A percentile compares a stretch with the other conserved stretches of the same genome.
Evolutionary conservation across 1,140 invertebrate species (phyloP).

Genomic region (Drosophila santomea): DNA sequence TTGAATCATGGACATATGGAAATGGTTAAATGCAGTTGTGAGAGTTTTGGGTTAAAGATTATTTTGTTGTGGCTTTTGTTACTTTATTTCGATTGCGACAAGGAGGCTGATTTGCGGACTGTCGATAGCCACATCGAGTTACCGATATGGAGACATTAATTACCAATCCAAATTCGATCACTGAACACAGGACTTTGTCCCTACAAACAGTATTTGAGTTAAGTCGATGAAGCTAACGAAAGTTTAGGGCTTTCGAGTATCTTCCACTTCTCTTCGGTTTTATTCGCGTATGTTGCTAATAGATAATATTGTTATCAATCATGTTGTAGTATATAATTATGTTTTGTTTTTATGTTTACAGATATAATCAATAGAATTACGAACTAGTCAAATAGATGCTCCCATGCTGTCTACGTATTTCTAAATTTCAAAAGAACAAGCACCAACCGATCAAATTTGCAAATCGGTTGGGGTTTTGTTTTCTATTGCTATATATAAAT

Average conservation of each 20-base stretch:
- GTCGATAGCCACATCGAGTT: conserved; percentile 20
- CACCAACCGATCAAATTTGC: conserved; percentile 18
- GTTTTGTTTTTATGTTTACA: conserved; percentile 24
- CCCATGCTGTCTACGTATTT: conserved; percentile 45
- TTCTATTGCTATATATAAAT: conserved; percentile 6
- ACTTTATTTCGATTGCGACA: conserved; percentile 6
- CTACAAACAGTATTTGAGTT: conserved; percentile 18
- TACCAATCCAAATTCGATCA: conserved; percentile 49
- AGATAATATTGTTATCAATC: conserved; percentile 36
- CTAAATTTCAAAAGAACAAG: conserved; percentile 27
- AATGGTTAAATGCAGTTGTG: conserved; percentile 47
- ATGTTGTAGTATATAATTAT: conserved; percentile 25
- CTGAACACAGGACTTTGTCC: conserved; percentile 57
- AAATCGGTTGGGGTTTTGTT: conserved; percentile 25
- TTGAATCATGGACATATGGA: conserved; percentile 58
- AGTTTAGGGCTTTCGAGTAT: conserved; percentile 37
- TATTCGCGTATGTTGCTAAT: conserved; percentile 28
- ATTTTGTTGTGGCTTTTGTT: conserved; percentile 2
- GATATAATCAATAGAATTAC: conserved; percentile 41
- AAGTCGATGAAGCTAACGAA: conserved; percentile 25
- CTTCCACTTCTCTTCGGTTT: conserved; percentile 49
- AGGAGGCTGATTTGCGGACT: conserved; percentile 6
- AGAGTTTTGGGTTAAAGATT: conserved; percentile 9
- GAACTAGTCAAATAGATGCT: conserved; percentile 45
- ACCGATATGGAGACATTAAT: conserved; percentile 26